Evolutionary conservation across 2,888 invertebrate genomes (phyloP).

Genomic region (Orchesella flavescens): DNA sequence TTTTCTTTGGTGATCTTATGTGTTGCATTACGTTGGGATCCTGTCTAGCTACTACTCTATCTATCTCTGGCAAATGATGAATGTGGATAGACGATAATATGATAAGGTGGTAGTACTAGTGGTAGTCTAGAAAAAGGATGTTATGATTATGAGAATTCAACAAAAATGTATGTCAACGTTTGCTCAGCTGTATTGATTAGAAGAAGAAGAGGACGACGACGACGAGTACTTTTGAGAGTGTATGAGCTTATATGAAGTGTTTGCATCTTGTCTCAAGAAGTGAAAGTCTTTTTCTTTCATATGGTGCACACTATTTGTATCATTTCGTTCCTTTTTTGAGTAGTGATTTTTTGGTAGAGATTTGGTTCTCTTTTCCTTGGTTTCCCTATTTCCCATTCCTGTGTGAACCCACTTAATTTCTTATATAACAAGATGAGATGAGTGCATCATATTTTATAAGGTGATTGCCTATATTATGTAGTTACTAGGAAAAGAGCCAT

Average conservation of each 20-base stretch:
- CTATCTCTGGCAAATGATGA: not conserved
- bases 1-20: not conserved
- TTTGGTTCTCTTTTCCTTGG: conserved; percentile 12
- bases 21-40: not conserved
- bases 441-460: not conserved
- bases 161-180: conserved; percentile 54
- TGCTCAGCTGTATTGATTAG: conserved; percentile 39
- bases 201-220: conserved; percentile 7
- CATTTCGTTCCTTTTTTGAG: conserved; percentile 33
- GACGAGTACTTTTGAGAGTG: not conserved
- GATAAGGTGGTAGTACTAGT: not conserved
- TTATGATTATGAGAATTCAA: conserved; percentile 46
- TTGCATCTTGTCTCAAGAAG: conserved; percentile 53
- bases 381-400: conserved; percentile 37
- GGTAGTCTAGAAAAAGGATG: conserved; percentile 39
- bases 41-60: not conserved
- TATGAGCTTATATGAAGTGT: conserved; percentile 8
- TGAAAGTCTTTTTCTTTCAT: conserved; percentile 56
- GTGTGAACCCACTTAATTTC: conserved; percentile 10
- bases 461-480: not conserved
- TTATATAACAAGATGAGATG: conserved; percentile 4
- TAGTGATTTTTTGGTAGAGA: conserved; percentile 19
- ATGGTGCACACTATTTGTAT: conserved; percentile 20
- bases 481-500: conserved; percentile 36
- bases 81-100: not conserved